These are phyloP conservation scores for Macroglossus sobrinus DNA, from an alignment of 2,113 vertebrate species.

Conservation along the genomic window DNA sequence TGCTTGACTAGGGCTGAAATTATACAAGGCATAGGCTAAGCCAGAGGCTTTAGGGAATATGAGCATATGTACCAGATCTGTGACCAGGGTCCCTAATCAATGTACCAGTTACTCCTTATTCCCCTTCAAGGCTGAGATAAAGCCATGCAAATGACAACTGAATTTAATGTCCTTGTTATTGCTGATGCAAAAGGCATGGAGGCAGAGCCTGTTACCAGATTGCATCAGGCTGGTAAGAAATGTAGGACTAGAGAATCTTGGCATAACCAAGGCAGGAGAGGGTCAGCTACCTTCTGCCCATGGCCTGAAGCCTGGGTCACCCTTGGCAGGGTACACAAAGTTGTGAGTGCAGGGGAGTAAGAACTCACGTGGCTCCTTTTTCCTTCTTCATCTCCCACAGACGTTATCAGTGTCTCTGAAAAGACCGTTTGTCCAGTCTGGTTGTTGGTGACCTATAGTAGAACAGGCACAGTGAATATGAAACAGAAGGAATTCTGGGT, in stretches of 20 bases:
- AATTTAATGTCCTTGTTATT: background rate
- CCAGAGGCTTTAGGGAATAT: background rate
- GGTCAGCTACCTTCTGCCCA: background rate
- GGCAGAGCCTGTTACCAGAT: background rate
- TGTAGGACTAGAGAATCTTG: no score
- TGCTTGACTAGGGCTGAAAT: background rate
- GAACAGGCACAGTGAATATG: background rate
- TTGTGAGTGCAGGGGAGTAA: background rate
- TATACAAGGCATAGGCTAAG: background rate
- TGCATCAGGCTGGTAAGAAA: accelerated
- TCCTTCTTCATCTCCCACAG: constrained; percentile 81
- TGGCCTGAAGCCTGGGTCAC: background rate
- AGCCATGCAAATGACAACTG: background rate
- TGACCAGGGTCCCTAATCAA: background rate
- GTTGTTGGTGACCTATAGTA: constrained; percentile 86
- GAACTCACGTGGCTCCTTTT: constrained; percentile 88
- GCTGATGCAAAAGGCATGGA: background rate
- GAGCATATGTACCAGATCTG: background rate
- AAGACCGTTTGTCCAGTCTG: constrained; percentile 83
- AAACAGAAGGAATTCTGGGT: background rate
- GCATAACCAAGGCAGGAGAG: background rate
- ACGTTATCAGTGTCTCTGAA: constrained; percentile 82
- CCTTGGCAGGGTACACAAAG: background rate
- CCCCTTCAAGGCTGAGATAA: background rate
- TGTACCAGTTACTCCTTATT: background rate